Evolutionary conservation across 2,888 invertebrate species (phyloP).

Genomic region (Agapetus fuscipes): DNA sequence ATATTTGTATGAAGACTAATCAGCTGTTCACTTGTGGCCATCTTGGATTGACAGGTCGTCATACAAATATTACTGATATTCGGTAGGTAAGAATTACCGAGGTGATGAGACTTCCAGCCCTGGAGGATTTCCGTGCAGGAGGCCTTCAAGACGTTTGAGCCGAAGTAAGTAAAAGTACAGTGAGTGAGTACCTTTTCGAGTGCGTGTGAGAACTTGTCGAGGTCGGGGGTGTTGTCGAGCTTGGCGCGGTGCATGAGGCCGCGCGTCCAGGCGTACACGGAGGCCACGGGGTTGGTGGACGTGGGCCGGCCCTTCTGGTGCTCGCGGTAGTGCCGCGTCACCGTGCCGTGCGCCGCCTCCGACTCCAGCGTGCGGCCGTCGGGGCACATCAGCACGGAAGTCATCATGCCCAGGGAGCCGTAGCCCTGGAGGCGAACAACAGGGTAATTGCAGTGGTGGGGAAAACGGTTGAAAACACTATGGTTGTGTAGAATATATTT

Average conservation of each 20-base stretch:
- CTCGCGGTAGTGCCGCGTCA: slow-evolving; percentile 79
- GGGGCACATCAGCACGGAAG: slow-evolving; percentile 81
- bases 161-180: not conserved
- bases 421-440: slow-evolving; percentile 39
- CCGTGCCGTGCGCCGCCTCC: slow-evolving; percentile 89
- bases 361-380: slow-evolving; percentile 77
- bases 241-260: slow-evolving; percentile 77
- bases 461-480: too few species aligned
- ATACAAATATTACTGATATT: too few species aligned
- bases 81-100: too few species aligned
- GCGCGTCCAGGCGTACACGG: slow-evolving; percentile 86
- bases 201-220: slow-evolving; percentile 57
- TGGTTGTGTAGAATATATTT: too few species aligned
- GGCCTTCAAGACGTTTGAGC: too few species aligned
- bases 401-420: slow-evolving; percentile 86
- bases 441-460: too few species aligned
- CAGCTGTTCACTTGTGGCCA: too few species aligned
- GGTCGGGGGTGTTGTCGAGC: slow-evolving; percentile 65
- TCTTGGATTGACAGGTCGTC: too few species aligned
- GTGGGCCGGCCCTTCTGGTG: slow-evolving; percentile 81
- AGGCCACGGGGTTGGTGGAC: slow-evolving; percentile 85
- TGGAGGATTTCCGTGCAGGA: too few species aligned
- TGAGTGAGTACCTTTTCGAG: slow-evolving; percentile 51
- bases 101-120: too few species aligned
- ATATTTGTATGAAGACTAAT: too few species aligned